These are phyloP conservation scores for Apis florea DNA, from an alignment of 1,140 invertebrate species.

Conservation along the genomic window DNA sequence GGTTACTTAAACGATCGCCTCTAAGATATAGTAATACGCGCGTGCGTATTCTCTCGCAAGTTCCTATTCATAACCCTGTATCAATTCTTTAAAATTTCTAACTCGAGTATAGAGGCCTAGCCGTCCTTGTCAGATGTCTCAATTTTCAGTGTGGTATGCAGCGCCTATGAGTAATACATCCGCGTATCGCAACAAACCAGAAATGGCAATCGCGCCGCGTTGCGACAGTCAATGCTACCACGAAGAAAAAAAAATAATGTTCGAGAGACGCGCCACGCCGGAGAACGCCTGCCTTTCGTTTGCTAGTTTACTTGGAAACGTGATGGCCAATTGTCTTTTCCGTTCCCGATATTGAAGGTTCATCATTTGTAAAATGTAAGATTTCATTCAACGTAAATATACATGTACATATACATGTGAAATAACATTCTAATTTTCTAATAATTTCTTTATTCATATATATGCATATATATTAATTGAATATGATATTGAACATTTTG, in stretches of 20 bases:
- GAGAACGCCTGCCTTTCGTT: slow-evolving; percentile 30
- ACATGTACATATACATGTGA: too few relatives aligned
- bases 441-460: too few relatives aligned
- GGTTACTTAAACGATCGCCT: slow-evolving; percentile 47
- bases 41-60: background rate
- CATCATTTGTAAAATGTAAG: background rate
- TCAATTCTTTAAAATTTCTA: slow-evolving; percentile 55
- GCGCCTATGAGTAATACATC: slow-evolving; percentile 55
- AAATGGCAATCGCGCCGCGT: slow-evolving; percentile 45
- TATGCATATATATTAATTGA: too few relatives aligned
- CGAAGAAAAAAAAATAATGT: slow-evolving; percentile 21
- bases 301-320: background rate
- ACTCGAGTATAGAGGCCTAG: slow-evolving; percentile 28
- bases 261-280: slow-evolving; percentile 7
- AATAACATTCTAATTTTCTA: too few relatives aligned
- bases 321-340: background rate
- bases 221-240: slow-evolving; percentile 35
- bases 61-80: too few relatives aligned
- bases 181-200: slow-evolving; percentile 55
- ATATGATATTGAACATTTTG: too few relatives aligned
- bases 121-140: slow-evolving; percentile 62
- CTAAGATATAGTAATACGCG: background rate
- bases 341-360: background rate
- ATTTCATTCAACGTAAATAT: background rate
- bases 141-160: slow-evolving; percentile 57